Base-by-base conservation (phyloP, 2,797 vertebrate genomes). In the Neosilurus mollespiculum region DNA sequence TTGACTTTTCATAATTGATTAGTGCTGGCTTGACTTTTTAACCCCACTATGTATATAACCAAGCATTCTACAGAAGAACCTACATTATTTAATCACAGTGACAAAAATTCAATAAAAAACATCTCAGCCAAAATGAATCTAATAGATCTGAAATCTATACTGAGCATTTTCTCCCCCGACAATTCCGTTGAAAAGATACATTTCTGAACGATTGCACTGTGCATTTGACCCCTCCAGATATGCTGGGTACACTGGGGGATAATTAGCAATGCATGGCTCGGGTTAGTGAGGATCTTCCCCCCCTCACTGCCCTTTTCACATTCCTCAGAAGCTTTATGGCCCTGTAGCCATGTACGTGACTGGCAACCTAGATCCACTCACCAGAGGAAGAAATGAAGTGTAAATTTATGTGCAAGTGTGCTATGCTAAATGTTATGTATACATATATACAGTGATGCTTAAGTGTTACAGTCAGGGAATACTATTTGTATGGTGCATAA, bases 321-420 rank as follows among this genome's bases (percentile, higher is more conserved):
- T 72, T 64, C 53, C 43, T 43, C 14, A 43, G 16, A 30, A 22
- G 14, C 51, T 80, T 37, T 80, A 43, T 65, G 15, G 49, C 67
- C 22, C 59, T 80, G 49, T 18, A 80, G 59, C 30, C 67, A 43
- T 56, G 82, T 71, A 66, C 10, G 18, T 78, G 82, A 58, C 51
- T 58, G 30, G 72, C 30, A 83, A 77, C 56, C 73, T 61, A 37
- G 30, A 77, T 61, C 30, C 18, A 77, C 73, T 61, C 8, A 11
- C 11, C n/a, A 71, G 56, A 56, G n/a, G 56, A 20, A 3, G 26
- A 5, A 15, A 24, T 75, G 1, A 51, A n/a, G 53, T 56, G 26
- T 56, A 75, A 56, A 30, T 59, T 37, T 14, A n/a, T 76, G 56
- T 59, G 34, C 22, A 76, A 59, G 61, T 77, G 20, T 37, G 30